Base-by-base conservation (phyloP, 1,140 invertebrate genomes). In the Ceratitis capitata region DNA sequence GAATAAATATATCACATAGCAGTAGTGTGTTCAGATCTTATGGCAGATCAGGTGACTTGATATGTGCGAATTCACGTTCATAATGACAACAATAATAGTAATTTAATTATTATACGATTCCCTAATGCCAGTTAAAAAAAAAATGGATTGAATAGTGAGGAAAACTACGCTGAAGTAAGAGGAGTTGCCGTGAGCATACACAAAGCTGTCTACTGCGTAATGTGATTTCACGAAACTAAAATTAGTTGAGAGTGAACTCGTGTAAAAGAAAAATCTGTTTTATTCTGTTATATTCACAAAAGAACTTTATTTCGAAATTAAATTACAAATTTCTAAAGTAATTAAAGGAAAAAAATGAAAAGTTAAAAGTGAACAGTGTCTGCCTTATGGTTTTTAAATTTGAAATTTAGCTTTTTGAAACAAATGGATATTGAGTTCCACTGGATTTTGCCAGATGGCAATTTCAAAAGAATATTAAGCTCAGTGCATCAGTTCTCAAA, bases 21-120 rank as follows among this genome's bases (percentile, higher is more conserved):
- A 69, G 61, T 32, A 39, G 32, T 32, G n/a, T 69, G 32, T 69
- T 32, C 39, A 69, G 61, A 69, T 4, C 61, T 39, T 32, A 6
- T n/a, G n/a, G n/a, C n/a, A 19, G 61, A 69, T 69, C 61, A 69
- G 29, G 61, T 69, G 61, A 69, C 61, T n/a, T 32, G 19, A 69
- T 29, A 69, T 35, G 61, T 69, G 61, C 19, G 61, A 69, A 39
- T 69, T 35, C 61, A 69, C 61, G 16, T 32, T 69, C 4, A 26
- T 16, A 35, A 69, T 69, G 61, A 39, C 61, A 69, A 69, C 61
- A 69, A 69, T 69, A 69, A 69, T 39, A n/a, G 32, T 32, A 12
- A 16, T 32, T n/a, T 39, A 35, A 39, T 69, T 69, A 32, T 39
- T 69, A 29, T 39, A 29, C 14, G 32, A 35, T 39, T 39, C 39